Evolutionary conservation across 2,888 invertebrate species (phyloP), one percentile per base, ranked within the genome.

Genomic region (Bellardia pandia): DNA sequence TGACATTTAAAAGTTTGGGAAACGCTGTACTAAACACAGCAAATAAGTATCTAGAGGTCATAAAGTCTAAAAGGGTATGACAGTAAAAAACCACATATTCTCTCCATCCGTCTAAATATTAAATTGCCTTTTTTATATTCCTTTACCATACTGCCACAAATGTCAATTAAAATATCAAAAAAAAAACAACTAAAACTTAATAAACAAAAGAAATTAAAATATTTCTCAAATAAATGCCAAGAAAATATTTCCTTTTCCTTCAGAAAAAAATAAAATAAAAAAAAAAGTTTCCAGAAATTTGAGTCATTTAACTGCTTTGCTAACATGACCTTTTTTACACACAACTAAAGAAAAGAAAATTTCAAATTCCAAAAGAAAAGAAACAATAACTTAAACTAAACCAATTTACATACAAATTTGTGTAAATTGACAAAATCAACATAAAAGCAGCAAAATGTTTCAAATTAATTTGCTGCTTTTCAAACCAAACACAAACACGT

Each of bases 381-480:
- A n/a, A 58, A 64, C 7, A 23, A 56, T 9, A 9, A 9, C 40
- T 16, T 16, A 40, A 64, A 7, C 11, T 42, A 40, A 64, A 60
- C 30, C 60, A 60, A 60, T 60, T 64, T 64, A 40, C 64, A 64
- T 42, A 16, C 64, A 42, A 64, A 64, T 64, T 40, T n/a, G 40
- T 40, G 40, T 64, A 64, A 64, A 64, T 42, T 42, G 11, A 64
- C 37, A 62, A 37, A 62, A 33, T 14, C 14, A 33, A 13, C 11
- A 62, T 6, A 64, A 64, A 37, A 62, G 13, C 62, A 9, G n/a
- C 11, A 64, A 64, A 40, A 64, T 64, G 9, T 64, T 40, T 64
- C 16, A 64, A 64, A 64, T 16, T 64, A 64, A 64, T 64, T 64
- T 16, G 40, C 8, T 42, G 16, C 64, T 64, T 64, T 40, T 58